Evolutionary conservation across 2,888 invertebrate species (phyloP), one percentile per base, ranked within the genome.

Genomic region (Drosophila helvetica): DNA sequence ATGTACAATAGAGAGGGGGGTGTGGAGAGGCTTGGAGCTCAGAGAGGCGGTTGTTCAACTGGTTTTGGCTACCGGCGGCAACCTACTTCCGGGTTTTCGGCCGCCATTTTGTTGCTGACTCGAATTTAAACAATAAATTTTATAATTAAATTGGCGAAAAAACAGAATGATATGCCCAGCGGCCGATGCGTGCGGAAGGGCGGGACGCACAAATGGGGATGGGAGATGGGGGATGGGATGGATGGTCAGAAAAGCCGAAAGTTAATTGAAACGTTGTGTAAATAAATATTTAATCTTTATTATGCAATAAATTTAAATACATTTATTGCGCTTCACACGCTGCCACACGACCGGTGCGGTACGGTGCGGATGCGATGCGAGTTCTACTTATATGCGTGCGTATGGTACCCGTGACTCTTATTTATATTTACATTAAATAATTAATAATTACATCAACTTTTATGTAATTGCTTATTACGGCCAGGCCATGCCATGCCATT

Each of bases 261-360:
- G 85, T 86, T 86, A 86, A 86, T 86, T 86, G 89, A 86, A 86
- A 88, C 85, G 89, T 86, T 86, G 89, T 86, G 85, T 81, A 86
- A 88, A 86, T 88, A 86, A 88, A 86, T 86, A 88, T 86, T 86
- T 86, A 86, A 86, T 86, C 85, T 88, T 88, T 86, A 88, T 88
- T 86, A 86, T 87, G 87, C 87, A 81, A 86, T 86, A 88, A 86
- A 86, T 86, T 86, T 86, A 88, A 88, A 88, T 88, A 88, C 88
- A 86, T 88, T 85, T 88, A 86, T 86, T 59, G 59, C 80, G 55
- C 62, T 30, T 45, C 83, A 30, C 45, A 51, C 50, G 25, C 18
- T 38, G 50, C 56, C 69, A 45, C 42, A 18, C 60, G 57, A 52
- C 58, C 59, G 61, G 59, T 63, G 56, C n/a, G n/a, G 48, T 5